Evolutionary conservation across 23 tunicate species (phyloP).

Genomic region (Ascidia mentula): DNA sequence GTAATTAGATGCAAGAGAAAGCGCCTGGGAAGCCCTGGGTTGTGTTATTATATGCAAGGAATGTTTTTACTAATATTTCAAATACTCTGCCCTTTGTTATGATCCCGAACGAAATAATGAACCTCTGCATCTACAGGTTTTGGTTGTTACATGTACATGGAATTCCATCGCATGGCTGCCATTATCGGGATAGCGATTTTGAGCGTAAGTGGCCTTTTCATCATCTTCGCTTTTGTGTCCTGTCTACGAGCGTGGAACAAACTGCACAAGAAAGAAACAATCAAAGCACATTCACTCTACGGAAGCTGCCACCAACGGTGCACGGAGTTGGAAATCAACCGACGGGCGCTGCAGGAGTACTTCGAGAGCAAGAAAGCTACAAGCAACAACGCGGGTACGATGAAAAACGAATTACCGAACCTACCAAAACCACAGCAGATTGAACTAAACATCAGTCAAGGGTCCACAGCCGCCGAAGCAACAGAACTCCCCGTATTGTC

Average conservation of each 20-base stretch:
- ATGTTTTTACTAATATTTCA: no score
- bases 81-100: no score
- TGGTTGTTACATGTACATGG: conserved; percentile 38
- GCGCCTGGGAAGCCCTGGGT: no score
- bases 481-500: not conserved
- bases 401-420: not conserved
- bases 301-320: not conserved
- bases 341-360: not conserved
- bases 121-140: conserved; percentile 22
- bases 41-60: no score
- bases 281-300: not conserved
- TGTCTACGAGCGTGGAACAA: conserved; percentile 18
- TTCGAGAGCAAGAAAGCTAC: not conserved
- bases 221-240: not conserved
- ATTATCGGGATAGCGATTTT: conserved; percentile 21
- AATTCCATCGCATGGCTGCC: conserved; percentile 33
- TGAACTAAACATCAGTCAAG: not conserved
- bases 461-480: not conserved
- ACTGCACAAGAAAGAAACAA: not conserved
- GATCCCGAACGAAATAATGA: no score
- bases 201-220: not conserved
- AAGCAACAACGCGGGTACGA: not conserved
- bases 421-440: not conserved
- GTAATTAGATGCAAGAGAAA: no score
- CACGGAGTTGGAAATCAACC: not conserved